Evolutionary conservation across 2,797 vertebrate genomes (phyloP).

Genomic region (Ibycter americanus): DNA sequence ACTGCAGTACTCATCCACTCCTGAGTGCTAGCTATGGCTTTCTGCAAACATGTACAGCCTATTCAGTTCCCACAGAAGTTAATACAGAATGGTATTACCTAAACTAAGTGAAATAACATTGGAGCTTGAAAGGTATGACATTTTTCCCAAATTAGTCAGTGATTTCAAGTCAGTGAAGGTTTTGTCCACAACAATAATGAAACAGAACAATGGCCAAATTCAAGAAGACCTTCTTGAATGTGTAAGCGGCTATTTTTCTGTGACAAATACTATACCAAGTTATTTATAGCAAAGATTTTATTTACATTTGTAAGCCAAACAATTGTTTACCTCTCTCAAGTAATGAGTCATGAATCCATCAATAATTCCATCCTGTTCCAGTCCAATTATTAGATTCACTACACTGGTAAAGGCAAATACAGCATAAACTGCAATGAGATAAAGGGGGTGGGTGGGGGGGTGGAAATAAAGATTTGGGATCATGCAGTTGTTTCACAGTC

Average conservation of each 20-base stretch:
- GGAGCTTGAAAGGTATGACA: not conserved
- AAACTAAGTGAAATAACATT: not conserved
- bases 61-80: not conserved
- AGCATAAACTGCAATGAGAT: slow-evolving; percentile 82
- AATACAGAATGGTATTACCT: not conserved
- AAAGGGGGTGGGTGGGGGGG: not conserved
- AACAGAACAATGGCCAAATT: not conserved
- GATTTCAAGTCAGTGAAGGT: not conserved
- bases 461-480: not conserved
- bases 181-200: not conserved
- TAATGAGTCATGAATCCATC: slow-evolving; percentile 95
- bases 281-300: not conserved
- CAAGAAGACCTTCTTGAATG: not conserved
- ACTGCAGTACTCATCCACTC: not conserved
- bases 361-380: slow-evolving; percentile 94
- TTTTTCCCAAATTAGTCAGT: not conserved
- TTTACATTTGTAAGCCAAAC: not conserved
- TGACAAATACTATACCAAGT: not conserved
- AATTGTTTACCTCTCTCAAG: slow-evolving; percentile 84
- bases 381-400: slow-evolving; percentile 90
- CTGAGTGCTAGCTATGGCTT: not conserved
- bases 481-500: not conserved
- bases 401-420: slow-evolving; percentile 91
- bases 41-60: not conserved
- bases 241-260: not conserved